Conservation (phyloP, 2,113 vertebrate species). For the Barbus barbus region DNA sequence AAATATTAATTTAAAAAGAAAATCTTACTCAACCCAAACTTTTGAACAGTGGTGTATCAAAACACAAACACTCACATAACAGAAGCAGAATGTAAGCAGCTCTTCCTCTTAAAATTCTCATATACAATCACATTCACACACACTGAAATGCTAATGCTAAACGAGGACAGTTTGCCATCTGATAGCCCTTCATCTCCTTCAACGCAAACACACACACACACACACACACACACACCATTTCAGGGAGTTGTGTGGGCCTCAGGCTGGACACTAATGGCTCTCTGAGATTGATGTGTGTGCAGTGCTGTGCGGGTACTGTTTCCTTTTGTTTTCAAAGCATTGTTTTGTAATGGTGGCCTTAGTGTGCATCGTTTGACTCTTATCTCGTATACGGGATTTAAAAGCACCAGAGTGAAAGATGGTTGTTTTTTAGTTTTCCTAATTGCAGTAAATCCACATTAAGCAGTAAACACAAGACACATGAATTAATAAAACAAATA, state of each 20-base stretch:
- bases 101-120: not conserved
- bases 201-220: not conserved
- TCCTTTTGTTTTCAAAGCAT: conserved; percentile 27
- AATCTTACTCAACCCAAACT: not conserved
- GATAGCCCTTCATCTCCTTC: conserved; percentile 31
- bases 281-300: conserved; percentile 43
- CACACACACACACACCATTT: not conserved
- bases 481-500: not conserved
- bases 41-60: conserved; percentile 59
- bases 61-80: conserved; percentile 17
- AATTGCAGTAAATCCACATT: not conserved
- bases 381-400: not conserved
- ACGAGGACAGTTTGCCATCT: conserved; percentile 25
- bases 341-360: conserved; percentile 35
- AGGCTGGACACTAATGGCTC: conserved; percentile 37
- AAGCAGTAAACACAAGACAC: not conserved
- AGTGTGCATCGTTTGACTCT: not conserved
- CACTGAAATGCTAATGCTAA: not conserved
- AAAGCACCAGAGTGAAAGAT: too few relatives aligned
- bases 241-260: conserved; percentile 38
- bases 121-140: not conserved
- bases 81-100: not conserved
- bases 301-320: conserved; percentile 21
- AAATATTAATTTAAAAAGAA: not conserved
- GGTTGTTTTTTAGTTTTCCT: not conserved